These are phyloP conservation scores for Protodeltote pygarga DNA, from an alignment of 2,888 invertebrate species.

Conservation along the genomic window DNA sequence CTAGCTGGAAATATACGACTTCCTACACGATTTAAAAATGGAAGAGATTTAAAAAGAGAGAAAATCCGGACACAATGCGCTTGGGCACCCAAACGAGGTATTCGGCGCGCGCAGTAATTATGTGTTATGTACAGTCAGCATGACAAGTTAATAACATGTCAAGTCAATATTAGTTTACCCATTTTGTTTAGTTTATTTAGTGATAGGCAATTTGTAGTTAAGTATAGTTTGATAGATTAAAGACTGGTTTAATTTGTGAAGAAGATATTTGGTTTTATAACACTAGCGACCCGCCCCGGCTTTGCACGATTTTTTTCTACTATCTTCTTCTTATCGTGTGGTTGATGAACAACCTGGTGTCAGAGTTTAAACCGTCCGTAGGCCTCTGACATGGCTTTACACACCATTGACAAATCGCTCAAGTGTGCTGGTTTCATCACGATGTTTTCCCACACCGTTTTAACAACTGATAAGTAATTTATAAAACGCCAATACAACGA, in stretches of 20 bases:
- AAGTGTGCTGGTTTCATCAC: too few relatives aligned
- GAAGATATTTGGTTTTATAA: too few relatives aligned
- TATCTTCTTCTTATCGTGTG: too few relatives aligned
- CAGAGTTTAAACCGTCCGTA: too few relatives aligned
- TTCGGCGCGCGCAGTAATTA: slow-evolving; percentile 73
- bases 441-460: too few relatives aligned
- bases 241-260: neutral
- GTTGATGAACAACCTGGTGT: too few relatives aligned
- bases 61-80: slow-evolving; percentile 74
- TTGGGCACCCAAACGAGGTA: slow-evolving; percentile 72
- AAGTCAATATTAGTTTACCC: slow-evolving; percentile 5
- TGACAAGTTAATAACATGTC: slow-evolving; percentile 28
- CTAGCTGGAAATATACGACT: slow-evolving; percentile 71
- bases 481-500: too few relatives aligned
- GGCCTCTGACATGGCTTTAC: too few relatives aligned
- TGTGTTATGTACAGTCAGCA: slow-evolving; percentile 66
- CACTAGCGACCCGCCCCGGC: too few relatives aligned
- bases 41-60: slow-evolving; percentile 68
- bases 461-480: too few relatives aligned
- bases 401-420: too few relatives aligned
- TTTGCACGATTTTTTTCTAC: too few relatives aligned
- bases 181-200: neutral
- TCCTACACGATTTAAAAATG: slow-evolving; percentile 77
- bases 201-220: neutral
- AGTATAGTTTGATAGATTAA: neutral